Evolutionary conservation across 2,797 vertebrate genomes (phyloP), one percentile per base, ranked within the genome.

Genomic region (Hemibagrus guttatus): DNA sequence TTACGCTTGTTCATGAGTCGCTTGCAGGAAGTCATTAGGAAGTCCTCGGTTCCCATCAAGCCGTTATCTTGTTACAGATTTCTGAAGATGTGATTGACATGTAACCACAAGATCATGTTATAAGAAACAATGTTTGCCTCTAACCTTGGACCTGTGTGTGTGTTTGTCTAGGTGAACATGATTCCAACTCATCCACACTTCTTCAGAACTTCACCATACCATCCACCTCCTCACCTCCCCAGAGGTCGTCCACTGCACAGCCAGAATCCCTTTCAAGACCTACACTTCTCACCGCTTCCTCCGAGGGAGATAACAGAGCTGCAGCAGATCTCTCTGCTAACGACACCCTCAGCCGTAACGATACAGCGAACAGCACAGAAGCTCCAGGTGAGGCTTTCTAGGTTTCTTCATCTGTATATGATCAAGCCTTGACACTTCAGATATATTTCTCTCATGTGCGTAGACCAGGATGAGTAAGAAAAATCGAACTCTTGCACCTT

Each of bases 361-460:
- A 21, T 21, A 59, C 78, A 3, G 19, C 16, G 58, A 52, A 63
- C 78, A 66, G 26, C 49, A 78, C 71, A n/a, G 39, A 19, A 2
- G n/a, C 87, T 69, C 23, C 84, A 83, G 87, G 87, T 88, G 17
- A 85, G 63, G 49, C 17, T 54, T 61, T 59, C n/a, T 35, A 28
- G 26, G 0, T 6, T 59, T 72, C n/a, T 42, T 80, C 6, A 28
- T 7, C 23, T 59, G 21, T 35, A 42, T 80, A 21, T 35, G 2
- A 11, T 59, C 17, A 76, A 76, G 2, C 11, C 46, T 75, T 16
- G 49, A n/a, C 14, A 54, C 12, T 16, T 14, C 11, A 52, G 8
- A 8, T 52, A 16, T 79, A 58, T 79, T 58, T 35, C 54, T 59
- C 17, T 78, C n/a, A 35, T 13, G 52, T 39, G 54, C 0, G 0